phyloP scores from a whole-genome alignment of 1,140 invertebrate species.

The Magallana ariakensis region DNA sequence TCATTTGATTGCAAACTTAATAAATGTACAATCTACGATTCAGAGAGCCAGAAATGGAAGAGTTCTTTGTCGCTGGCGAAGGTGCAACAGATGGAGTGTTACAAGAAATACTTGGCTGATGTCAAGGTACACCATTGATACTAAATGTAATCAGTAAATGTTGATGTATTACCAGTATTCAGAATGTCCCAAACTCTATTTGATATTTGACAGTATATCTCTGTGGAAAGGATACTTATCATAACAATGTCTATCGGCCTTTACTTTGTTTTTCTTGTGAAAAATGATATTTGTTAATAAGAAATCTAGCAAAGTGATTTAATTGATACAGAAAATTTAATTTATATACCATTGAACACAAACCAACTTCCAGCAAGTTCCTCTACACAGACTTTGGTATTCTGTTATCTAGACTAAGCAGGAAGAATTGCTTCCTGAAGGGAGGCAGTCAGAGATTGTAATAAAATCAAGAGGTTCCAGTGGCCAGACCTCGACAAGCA shows the following conservation, averaged over 20 bases:
- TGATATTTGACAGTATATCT: too few relatives aligned
- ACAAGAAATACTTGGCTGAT: constrained; percentile 50
- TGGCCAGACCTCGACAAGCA: not conserved
- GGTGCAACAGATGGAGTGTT: constrained; percentile 55
- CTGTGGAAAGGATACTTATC: too few relatives aligned
- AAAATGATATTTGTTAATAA: not conserved
- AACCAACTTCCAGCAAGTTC: not conserved
- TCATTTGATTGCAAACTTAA: too few relatives aligned
- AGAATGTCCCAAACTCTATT: too few relatives aligned
- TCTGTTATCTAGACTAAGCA: not conserved
- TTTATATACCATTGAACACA: not conserved
- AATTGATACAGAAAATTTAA: not conserved
- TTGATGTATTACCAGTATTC: too few relatives aligned
- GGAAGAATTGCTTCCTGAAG: not conserved
- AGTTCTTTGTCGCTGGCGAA: constrained; percentile 58
- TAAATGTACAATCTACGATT: not conserved
- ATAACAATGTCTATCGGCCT: too few relatives aligned
- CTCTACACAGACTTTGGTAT: not conserved
- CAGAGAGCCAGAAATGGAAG: constrained; percentile 68
- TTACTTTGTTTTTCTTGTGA: too few relatives aligned
- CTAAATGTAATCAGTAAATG: not conserved
- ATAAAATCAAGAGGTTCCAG: not conserved
- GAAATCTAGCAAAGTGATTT: not conserved
- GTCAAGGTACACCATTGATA: constrained; percentile 50
- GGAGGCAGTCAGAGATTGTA: not conserved